Evolutionary conservation across 2,113 vertebrate species (phyloP).

Genomic region (Amazona guildingii): DNA sequence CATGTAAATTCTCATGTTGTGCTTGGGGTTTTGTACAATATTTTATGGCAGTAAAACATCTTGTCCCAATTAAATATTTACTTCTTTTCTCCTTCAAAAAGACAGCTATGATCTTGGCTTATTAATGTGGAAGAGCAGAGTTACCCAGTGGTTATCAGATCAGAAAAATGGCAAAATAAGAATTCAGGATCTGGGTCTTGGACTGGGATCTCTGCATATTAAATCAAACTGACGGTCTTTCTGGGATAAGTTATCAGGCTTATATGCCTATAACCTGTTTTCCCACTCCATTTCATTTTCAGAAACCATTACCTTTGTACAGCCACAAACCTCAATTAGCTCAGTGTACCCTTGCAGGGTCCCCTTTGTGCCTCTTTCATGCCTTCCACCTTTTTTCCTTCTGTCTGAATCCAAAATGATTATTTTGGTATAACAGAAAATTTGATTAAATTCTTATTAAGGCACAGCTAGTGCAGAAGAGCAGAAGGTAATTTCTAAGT

Average conservation of each 20-base stretch:
- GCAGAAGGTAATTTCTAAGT: neutral
- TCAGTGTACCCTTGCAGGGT: neutral
- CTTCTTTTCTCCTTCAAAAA: neutral
- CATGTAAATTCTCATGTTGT: neutral
- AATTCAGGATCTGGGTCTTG: neutral
- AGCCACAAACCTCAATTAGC: neutral
- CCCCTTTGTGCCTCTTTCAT: neutral
- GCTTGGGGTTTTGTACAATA: neutral
- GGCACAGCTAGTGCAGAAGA: neutral
- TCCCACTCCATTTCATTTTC: neutral
- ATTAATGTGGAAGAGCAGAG: neutral
- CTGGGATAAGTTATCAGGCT: neutral
- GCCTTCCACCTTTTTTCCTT: neutral
- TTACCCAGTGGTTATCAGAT: neutral
- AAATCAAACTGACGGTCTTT: neutral
- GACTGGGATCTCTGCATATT: neutral
- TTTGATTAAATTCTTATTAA: neutral
- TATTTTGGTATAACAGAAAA: neutral
- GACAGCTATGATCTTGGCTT: neutral
- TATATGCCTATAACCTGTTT: neutral
- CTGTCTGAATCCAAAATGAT: neutral
- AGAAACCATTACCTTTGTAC: neutral
- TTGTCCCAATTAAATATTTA: constrained; percentile 37
- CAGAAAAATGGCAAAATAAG: neutral
- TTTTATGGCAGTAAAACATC: neutral